A percentile compares a stretch with the other conserved stretches of the same genome.
Conservation (phyloP, 2,888 invertebrate species). For the Synanthedon formicaeformis region DNA sequence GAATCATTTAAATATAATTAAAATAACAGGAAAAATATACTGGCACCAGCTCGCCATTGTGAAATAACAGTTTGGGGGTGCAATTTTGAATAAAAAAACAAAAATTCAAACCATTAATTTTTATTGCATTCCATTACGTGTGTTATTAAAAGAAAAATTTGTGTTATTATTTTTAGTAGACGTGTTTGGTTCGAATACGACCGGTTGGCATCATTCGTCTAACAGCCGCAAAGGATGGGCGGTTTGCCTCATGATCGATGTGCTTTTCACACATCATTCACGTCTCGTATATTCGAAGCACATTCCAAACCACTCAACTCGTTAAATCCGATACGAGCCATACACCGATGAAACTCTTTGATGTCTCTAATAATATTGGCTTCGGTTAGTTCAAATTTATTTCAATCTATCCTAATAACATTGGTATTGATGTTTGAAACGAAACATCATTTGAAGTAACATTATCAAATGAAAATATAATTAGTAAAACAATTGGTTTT, state of each 20-base stretch:
- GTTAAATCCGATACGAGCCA: conserved; percentile 35
- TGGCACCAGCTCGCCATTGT: too few species aligned
- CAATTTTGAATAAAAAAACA: too few species aligned
- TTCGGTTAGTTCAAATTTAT: background rate
- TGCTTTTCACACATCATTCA: conserved; percentile 1
- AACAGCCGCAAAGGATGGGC: conserved; percentile 8
- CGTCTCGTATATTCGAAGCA: conserved; percentile 19
- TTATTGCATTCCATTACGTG: too few species aligned
- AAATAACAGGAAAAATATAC: too few species aligned
- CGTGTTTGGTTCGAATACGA: background rate
- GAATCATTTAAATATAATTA: too few species aligned
- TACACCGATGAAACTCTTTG: conserved; percentile 33
- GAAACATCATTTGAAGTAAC: too few species aligned
- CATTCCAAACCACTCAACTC: conserved; percentile 26
- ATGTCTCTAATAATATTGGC: conserved; percentile 18
- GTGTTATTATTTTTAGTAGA: background rate
- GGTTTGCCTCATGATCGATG: conserved; percentile 32
- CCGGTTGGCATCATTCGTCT: conserved; percentile 12
- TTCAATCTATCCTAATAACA: background rate
- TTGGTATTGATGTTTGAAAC: background rate
- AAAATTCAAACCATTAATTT: too few species aligned
- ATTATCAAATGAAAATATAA: too few species aligned
- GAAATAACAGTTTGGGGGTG: too few species aligned
- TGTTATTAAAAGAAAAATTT: too few species aligned
- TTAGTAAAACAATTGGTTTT: too few species aligned